Conservation (phyloP, 2,888 invertebrate genomes). For the Apamea epomidion region DNA sequence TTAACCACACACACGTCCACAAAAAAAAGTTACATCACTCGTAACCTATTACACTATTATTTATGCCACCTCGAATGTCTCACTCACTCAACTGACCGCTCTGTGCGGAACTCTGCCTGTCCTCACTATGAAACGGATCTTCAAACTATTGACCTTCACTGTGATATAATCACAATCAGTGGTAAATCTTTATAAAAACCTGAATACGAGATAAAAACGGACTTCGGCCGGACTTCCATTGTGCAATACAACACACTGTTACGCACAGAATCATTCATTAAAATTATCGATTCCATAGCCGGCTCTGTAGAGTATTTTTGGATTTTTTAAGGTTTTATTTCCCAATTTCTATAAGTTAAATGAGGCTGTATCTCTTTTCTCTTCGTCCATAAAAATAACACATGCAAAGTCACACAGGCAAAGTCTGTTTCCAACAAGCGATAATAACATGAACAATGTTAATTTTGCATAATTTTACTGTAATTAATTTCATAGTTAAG, state of each 20-base stretch:
- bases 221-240: conserved; percentile 60
- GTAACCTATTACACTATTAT: conserved; percentile 53
- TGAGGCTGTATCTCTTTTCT: neutral
- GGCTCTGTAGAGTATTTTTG: neutral
- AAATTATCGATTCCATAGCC: conserved; percentile 19
- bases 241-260: conserved; percentile 52
- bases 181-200: conserved; percentile 61
- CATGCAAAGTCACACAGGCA: too few species aligned
- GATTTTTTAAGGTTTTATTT: neutral
- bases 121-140: conserved; percentile 65
- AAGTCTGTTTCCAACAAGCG: neutral
- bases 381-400: neutral
- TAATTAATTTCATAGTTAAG: conserved; percentile 22
- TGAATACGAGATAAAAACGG: conserved; percentile 56
- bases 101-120: conserved; percentile 38
- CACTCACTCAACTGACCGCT: conserved; percentile 35
- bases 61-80: conserved; percentile 40
- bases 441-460: conserved; percentile 7
- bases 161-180: conserved; percentile 57
- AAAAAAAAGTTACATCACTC: conserved; percentile 63
- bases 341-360: neutral
- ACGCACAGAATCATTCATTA: conserved; percentile 38
- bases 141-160: conserved; percentile 63
- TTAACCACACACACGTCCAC: conserved; percentile 46
- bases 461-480: conserved; percentile 15